Base-by-base conservation (phyloP, 2,113 vertebrate genomes). In the Suricata suricatta region DNA sequence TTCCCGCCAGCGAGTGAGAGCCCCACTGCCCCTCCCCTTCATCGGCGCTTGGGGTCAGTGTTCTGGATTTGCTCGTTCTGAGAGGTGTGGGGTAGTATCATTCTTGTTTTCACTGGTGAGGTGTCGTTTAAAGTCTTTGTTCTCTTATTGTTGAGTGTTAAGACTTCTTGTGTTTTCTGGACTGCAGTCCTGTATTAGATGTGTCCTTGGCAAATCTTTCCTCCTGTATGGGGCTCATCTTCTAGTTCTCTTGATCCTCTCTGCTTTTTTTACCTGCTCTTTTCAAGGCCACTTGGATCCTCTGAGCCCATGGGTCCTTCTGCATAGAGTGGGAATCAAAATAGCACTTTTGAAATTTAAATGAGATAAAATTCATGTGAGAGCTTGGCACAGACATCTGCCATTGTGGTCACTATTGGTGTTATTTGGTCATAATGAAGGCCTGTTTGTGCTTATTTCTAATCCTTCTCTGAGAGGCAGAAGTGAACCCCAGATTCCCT, bases 311-410 rank as follows among this genome's bases (percentile, higher is more conserved):
- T 12, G 27, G 50, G 80, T 52, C 29, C 35, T 82, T 11, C 38
- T 87, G 44, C 7, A 29, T 3, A 50, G n/a, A 52, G 25, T 47
- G 15, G 81, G 23, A 16, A 29, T 85, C 54, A 68, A 76, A 74
- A 50, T 16, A 71, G 33, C 35, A 54, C 15, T 69, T 93, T 88
- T 71, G 44, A 54, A 92, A 57, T 90, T 71, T 64, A 93, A 87
- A 31, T 23, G 11, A 84, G n/a, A n/a, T 74, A 47, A 92, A 83
- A 68, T 38, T 31, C 69, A 57, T 1, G n/a, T 82, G 77, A 86
- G 79, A 85, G 31, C 60, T 74, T 54, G 64, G 23, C 35, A 31
- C 52, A 52, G 33, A 33, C 12, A 15, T 77, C 29, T 91, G 16
- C 64, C 31, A 19, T 47, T 29, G 69, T 23, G 68, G 23, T 33